Evolutionary conservation across 1,140 invertebrate genomes (phyloP).

Genomic region (Micrasema longulum): DNA sequence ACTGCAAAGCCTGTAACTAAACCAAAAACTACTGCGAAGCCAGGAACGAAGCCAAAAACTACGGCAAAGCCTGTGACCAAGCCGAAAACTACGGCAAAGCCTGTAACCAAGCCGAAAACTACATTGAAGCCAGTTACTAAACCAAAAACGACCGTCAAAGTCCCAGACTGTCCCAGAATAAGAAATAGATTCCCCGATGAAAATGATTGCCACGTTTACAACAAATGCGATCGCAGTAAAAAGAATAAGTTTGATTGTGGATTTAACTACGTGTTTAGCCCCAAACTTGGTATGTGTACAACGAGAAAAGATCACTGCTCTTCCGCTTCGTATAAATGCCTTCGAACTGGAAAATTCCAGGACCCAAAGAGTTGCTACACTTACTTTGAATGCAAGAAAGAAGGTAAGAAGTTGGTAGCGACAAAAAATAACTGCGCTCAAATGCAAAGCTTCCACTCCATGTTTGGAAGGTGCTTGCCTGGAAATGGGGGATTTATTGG

Average conservation of each 20-base stretch:
- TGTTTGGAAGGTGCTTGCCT: background rate
- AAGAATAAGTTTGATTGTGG: background rate
- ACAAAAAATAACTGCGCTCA: background rate
- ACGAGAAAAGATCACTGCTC: background rate
- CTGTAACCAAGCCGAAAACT: constrained; percentile 20
- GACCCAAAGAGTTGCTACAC: background rate
- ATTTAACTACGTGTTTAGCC: background rate
- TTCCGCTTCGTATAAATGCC: background rate
- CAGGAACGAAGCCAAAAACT: too few relatives aligned
- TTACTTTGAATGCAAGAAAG: background rate
- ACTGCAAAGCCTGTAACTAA: background rate
- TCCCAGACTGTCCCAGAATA: constrained; percentile 1
- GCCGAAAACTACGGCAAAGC: constrained; percentile 3
- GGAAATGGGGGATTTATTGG: background rate
- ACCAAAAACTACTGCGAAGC: background rate
- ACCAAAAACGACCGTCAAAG: too few relatives aligned
- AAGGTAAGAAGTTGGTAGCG: background rate
- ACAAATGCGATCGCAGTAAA: background rate
- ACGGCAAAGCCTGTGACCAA: constrained; percentile 1
- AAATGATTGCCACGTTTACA: background rate
- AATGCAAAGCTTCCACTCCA: background rate
- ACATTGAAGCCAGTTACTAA: background rate
- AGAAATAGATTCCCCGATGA: background rate
- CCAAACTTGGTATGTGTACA: background rate
- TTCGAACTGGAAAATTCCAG: background rate